These are phyloP conservation scores for Prosopocoilus inquinatus DNA, from an alignment of 2,888 invertebrate species.

Conservation along the genomic window DNA sequence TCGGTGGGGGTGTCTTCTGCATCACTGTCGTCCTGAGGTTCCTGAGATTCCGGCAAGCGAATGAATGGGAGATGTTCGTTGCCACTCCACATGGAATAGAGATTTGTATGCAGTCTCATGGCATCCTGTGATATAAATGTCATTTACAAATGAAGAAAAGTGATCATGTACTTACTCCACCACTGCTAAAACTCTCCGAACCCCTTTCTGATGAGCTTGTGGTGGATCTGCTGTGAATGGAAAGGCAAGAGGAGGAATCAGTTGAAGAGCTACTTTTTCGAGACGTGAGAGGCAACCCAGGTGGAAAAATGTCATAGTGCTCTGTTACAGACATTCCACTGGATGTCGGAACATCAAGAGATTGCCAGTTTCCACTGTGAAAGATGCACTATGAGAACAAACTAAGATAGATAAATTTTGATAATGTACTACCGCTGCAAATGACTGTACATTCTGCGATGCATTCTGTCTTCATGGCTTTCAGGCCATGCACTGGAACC, in stretches of 20 bases:
- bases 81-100: slow-evolving; percentile 53
- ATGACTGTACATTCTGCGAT: slow-evolving; percentile 45
- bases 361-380: slow-evolving; percentile 49
- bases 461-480: slow-evolving; percentile 48
- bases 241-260: slow-evolving; percentile 58
- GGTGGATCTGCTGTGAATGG: slow-evolving; percentile 58
- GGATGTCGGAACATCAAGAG: slow-evolving; percentile 46
- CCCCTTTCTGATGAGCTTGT: slow-evolving; percentile 53
- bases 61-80: slow-evolving; percentile 52
- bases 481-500: slow-evolving; percentile 41
- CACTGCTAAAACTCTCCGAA: slow-evolving; percentile 50
- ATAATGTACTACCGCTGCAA: slow-evolving; percentile 41
- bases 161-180: slow-evolving; percentile 33
- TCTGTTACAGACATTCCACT: slow-evolving; percentile 47
- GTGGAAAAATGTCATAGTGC: slow-evolving; percentile 50
- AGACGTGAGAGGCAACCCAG: slow-evolving; percentile 51
- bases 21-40: slow-evolving; percentile 51
- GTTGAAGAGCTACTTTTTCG: slow-evolving; percentile 62
- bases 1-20: slow-evolving; percentile 48
- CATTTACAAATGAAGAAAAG: background rate
- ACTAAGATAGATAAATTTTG: background rate
- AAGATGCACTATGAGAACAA: background rate
- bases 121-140: slow-evolving; percentile 38
- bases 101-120: slow-evolving; percentile 46
- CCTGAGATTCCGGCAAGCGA: slow-evolving; percentile 51